Evolutionary conservation across 1,140 invertebrate genomes (phyloP).

Genomic region (Drosophila novamexicana): DNA sequence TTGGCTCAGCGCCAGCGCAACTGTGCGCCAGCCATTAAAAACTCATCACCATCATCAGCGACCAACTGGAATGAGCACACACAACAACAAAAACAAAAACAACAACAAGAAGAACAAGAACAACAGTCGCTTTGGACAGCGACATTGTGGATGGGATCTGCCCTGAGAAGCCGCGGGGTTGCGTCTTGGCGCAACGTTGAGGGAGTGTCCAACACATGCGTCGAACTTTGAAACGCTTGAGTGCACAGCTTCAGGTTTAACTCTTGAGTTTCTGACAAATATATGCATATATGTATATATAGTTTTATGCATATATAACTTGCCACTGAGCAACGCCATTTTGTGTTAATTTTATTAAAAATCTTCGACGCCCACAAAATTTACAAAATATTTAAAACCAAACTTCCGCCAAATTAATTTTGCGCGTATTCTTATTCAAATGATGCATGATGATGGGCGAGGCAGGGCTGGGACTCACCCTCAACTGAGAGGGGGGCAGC

Average conservation of each 20-base stretch:
- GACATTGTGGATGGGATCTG: slow-evolving; percentile 23
- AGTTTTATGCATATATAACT: slow-evolving; percentile 1
- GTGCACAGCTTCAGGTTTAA: slow-evolving; percentile 54
- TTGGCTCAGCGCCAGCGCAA: slow-evolving; percentile 56
- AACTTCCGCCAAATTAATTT: slow-evolving; percentile 69
- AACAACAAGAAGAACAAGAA: slow-evolving; percentile 3
- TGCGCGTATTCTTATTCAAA: slow-evolving; percentile 63
- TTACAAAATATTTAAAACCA: slow-evolving; percentile 82
- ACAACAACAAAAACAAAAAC: slow-evolving; percentile 33
- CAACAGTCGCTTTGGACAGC: neutral
- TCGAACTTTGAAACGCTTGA: slow-evolving; percentile 60
- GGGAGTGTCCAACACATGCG: slow-evolving; percentile 73
- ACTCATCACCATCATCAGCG: slow-evolving; percentile 69
- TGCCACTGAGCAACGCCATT: slow-evolving; percentile 56
- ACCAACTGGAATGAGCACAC: slow-evolving; percentile 74
- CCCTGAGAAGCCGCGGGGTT: slow-evolving; percentile 22
- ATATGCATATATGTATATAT: neutral
- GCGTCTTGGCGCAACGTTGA: slow-evolving; percentile 32
- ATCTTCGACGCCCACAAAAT: slow-evolving; percentile 73
- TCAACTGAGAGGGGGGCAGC: neutral
- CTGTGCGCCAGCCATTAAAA: slow-evolving; percentile 73
- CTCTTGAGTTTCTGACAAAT: neutral
- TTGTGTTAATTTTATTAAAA: slow-evolving; percentile 48
- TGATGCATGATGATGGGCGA: slow-evolving; percentile 13
- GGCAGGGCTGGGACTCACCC: slow-evolving; percentile 11